Evolutionary conservation across 2,113 vertebrate species (phyloP).

Genomic region (Ranitomeya variabilis): DNA sequence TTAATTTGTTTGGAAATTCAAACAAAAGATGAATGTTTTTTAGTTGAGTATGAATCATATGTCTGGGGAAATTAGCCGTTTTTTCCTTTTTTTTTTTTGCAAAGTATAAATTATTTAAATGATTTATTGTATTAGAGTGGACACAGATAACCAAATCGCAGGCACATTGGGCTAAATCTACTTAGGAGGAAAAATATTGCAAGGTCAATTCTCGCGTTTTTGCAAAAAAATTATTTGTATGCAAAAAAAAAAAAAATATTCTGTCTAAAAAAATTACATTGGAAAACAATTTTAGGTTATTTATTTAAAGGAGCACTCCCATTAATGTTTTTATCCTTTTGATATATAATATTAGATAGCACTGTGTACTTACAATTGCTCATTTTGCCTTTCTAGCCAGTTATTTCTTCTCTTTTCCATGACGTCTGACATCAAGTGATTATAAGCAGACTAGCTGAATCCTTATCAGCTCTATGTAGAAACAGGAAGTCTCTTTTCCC

Average conservation of each 20-base stretch:
- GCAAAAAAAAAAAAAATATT: not conserved
- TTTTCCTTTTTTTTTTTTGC: constrained; percentile 35
- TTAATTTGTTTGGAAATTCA: constrained; percentile 74
- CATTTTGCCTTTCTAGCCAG: no score
- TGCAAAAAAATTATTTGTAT: constrained; percentile 11
- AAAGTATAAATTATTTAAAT: constrained; percentile 58
- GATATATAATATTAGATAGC: no score
- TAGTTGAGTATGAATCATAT: constrained; percentile 61
- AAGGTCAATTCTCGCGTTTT: not conserved
- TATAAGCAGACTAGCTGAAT: no score
- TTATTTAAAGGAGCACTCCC: no score
- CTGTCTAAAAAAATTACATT: not conserved
- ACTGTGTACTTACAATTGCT: no score
- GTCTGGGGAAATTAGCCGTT: constrained; percentile 63
- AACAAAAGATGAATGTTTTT: constrained; percentile 69
- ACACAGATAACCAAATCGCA: constrained; percentile 30
- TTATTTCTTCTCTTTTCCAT: no score
- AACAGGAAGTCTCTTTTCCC: no score
- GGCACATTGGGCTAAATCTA: not conserved
- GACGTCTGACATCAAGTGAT: no score
- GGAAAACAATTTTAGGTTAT: not conserved
- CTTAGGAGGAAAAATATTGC: not conserved
- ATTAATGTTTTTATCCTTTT: no score
- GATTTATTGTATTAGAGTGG: constrained; percentile 47
- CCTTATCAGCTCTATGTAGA: no score